A percentile compares a stretch with the other conserved stretches of the same genome.
These are phyloP conservation scores for Parnassius glacialis DNA, from an alignment of 2,888 invertebrate species.

Conservation along the genomic window DNA sequence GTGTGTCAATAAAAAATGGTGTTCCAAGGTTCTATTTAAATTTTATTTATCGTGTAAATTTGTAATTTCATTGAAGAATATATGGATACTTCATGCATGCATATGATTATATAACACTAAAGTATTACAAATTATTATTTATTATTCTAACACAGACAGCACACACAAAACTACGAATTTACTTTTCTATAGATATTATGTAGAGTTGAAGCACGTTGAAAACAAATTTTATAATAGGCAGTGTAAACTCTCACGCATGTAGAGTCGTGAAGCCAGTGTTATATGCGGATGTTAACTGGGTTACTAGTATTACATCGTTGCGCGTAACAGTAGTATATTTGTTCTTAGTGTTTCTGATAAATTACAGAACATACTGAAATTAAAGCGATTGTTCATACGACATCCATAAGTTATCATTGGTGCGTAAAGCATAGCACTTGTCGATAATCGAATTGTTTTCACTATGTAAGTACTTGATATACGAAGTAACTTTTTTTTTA, in stretches of 20 bases:
- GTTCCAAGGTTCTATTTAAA: slow-evolving; percentile 21
- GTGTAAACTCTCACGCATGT: slow-evolving; percentile 11
- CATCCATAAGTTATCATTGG: slow-evolving; percentile 34
- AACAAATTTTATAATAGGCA: neutral
- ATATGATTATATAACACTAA: neutral
- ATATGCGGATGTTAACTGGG: slow-evolving; percentile 23
- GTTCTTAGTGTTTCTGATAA: slow-evolving; percentile 3
- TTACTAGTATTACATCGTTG: slow-evolving; percentile 27
- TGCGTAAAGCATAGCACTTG: no score
- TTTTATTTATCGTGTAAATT: neutral
- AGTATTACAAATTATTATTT: neutral
- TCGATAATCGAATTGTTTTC: slow-evolving; percentile 36
- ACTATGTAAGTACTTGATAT: slow-evolving; percentile 25
- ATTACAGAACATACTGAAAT: slow-evolving; percentile 11
- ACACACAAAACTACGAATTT: no score
- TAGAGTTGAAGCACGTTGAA: neutral
- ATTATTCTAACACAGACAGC: neutral
- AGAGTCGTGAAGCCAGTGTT: slow-evolving; percentile 13
- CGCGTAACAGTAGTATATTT: slow-evolving; percentile 24
- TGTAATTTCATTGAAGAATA: neutral
- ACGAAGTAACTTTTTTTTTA: slow-evolving; percentile 8
- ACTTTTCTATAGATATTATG: neutral
- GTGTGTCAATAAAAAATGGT: slow-evolving; percentile 5
- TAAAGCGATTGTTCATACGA: slow-evolving; percentile 15
- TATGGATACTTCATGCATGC: neutral